Conservation (phyloP, 2,888 invertebrate species). For the Bunonema sp. region DNA sequence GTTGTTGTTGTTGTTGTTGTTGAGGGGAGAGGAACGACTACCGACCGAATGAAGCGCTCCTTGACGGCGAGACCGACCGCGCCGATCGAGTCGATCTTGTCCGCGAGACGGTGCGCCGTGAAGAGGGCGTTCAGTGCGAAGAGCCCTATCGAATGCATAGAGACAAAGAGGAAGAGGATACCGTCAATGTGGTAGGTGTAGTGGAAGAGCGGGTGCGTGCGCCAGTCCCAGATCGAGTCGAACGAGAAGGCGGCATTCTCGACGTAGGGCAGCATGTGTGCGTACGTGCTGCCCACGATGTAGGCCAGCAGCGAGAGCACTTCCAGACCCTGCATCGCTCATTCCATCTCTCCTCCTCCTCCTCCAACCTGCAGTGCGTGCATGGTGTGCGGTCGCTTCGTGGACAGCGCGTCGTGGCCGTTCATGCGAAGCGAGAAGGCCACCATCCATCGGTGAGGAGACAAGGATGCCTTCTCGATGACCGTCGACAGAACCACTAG, state of each 20-base stretch:
- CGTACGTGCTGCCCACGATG: constrained; percentile 30
- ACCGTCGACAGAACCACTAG: too few relatives aligned
- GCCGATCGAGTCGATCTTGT: constrained; percentile 6
- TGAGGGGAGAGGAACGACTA: neutral
- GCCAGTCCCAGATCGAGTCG: constrained; percentile 13
- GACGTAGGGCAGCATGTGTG: constrained; percentile 34
- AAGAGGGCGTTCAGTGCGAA: constrained; percentile 29
- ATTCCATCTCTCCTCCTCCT: constrained; percentile 1
- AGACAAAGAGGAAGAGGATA: neutral
- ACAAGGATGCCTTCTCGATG: too few relatives aligned
- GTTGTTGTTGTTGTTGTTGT: neutral
- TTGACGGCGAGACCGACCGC: constrained; percentile 2
- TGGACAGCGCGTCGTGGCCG: neutral
- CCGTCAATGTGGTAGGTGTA: constrained; percentile 20
- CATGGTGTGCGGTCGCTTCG: constrained; percentile 6
- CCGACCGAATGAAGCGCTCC: constrained; percentile 5
- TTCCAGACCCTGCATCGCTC: constrained; percentile 15
- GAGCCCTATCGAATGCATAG: constrained; percentile 5
- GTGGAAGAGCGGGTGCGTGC: constrained; percentile 32
- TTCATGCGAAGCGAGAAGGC: constrained; percentile 1
- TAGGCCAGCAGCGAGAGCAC: constrained; percentile 17
- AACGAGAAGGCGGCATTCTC: constrained; percentile 38
- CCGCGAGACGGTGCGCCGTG: constrained; percentile 19
- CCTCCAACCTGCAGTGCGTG: constrained; percentile 2
- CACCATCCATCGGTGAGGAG: too few relatives aligned